A percentile compares a stretch with the other conserved stretches of the same genome.
These are phyloP conservation scores for Tetragonisca angustula DNA, from an alignment of 2,888 invertebrate species.

Conservation along the genomic window DNA sequence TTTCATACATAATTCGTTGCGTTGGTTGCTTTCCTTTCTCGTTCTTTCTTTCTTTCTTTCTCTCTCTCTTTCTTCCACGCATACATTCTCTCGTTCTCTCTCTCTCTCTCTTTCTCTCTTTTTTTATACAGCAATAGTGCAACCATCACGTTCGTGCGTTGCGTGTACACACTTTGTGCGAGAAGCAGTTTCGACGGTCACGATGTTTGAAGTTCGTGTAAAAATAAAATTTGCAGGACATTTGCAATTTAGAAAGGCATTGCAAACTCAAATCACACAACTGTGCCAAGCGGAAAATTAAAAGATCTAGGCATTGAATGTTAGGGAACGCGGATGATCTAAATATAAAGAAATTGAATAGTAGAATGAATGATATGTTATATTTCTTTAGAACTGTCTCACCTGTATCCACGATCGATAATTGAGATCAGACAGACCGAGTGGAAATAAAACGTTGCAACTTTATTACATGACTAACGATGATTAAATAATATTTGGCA, in stretches of 20 bases:
- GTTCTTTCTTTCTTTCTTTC: not conserved
- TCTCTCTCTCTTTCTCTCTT: not conserved
- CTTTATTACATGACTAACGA: not conserved
- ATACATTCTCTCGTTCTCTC: not conserved
- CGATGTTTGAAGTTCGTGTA: conserved; percentile 29
- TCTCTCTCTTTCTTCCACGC: not conserved
- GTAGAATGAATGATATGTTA: conserved; percentile 27
- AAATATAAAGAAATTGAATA: conserved; percentile 52
- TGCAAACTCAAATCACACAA: conserved; percentile 72
- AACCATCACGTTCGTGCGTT: conserved; percentile 45
- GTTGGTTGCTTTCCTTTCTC: not conserved
- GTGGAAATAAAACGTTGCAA: not conserved
- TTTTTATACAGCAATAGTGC: conserved; percentile 26
- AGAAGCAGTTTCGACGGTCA: conserved; percentile 46
- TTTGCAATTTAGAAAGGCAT: conserved; percentile 43
- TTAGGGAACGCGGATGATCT: conserved; percentile 52
- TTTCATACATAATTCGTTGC: not conserved
- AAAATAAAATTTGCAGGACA: conserved; percentile 41
- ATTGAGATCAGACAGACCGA: not conserved
- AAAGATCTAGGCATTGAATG: conserved; percentile 43
- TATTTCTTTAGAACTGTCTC: not conserved
- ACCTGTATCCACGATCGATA: conserved; percentile 36
- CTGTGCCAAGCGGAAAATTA: conserved; percentile 69
- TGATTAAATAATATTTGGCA: not conserved
- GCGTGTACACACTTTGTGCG: conserved; percentile 54